Evolutionary conservation across 1,140 invertebrate genomes (phyloP).

Genomic region (Pollicipes pollicipes): DNA sequence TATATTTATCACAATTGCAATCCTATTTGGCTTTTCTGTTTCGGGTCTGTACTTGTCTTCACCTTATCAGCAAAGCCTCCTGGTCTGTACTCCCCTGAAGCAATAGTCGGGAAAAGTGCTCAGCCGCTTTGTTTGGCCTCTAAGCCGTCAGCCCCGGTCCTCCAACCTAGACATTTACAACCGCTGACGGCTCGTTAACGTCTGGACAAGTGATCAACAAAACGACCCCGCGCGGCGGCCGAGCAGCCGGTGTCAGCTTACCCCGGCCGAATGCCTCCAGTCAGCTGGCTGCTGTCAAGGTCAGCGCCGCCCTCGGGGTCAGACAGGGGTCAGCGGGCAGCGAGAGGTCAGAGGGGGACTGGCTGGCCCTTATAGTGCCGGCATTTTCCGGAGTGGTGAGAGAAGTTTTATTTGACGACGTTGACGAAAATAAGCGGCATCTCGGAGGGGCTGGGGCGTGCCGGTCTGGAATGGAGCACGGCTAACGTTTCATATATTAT

Average conservation of each 20-base stretch:
- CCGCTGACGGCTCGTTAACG: neutral
- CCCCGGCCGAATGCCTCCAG: neutral
- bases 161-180: neutral
- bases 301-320: neutral
- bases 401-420: too few relatives aligned
- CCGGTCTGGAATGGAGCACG: too few relatives aligned
- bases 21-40: too few relatives aligned
- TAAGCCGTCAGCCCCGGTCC: neutral
- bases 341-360: too few relatives aligned
- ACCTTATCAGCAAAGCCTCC: too few relatives aligned
- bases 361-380: too few relatives aligned
- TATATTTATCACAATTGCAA: too few relatives aligned
- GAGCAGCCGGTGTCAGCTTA: neutral
- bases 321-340: neutral
- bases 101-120: neutral
- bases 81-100: neutral
- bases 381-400: too few relatives aligned
- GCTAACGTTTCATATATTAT: too few relatives aligned
- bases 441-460: too few relatives aligned
- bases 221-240: neutral
- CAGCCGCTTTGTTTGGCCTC: neutral
- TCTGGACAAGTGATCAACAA: neutral
- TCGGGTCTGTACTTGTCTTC: too few relatives aligned
- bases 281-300: neutral
- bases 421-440: too few relatives aligned